Conservation (phyloP, 2,797 vertebrate genomes). For the Spinus pinus region DNA sequence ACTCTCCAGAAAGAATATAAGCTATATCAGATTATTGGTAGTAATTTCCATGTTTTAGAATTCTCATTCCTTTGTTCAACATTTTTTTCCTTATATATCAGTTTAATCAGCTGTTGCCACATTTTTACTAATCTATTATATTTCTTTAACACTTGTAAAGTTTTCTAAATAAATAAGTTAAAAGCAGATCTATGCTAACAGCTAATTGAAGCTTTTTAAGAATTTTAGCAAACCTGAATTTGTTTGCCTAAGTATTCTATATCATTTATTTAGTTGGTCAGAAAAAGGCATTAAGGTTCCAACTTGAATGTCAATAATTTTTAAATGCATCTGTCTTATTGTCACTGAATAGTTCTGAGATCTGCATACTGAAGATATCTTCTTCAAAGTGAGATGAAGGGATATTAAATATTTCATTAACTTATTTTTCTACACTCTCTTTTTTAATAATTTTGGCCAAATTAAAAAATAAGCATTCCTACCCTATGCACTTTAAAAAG, state of each 20-base stretch:
- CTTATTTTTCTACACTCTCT: background rate
- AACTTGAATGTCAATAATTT: background rate
- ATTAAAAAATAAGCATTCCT: background rate
- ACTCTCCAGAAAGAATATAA: background rate
- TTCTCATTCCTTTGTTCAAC: background rate
- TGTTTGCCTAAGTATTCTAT: background rate
- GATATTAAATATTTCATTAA: background rate
- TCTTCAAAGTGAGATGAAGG: background rate
- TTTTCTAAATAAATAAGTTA: background rate
- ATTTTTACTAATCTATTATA: background rate
- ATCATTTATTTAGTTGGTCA: background rate
- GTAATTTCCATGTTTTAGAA: background rate
- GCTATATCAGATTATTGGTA: background rate
- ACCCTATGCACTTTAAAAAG: background rate
- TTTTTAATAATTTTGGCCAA: background rate
- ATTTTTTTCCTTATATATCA: background rate
- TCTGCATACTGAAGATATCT: background rate
- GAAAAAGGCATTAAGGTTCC: background rate
- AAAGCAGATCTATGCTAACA: background rate
- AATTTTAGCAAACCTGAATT: background rate
- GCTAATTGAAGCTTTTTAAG: background rate
- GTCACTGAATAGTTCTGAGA: background rate
- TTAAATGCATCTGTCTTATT: background rate
- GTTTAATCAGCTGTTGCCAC: background rate
- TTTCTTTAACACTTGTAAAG: background rate